Evolutionary conservation across 2,113 vertebrate species (phyloP).

Genomic region (Nerophis lumbriciformis): DNA sequence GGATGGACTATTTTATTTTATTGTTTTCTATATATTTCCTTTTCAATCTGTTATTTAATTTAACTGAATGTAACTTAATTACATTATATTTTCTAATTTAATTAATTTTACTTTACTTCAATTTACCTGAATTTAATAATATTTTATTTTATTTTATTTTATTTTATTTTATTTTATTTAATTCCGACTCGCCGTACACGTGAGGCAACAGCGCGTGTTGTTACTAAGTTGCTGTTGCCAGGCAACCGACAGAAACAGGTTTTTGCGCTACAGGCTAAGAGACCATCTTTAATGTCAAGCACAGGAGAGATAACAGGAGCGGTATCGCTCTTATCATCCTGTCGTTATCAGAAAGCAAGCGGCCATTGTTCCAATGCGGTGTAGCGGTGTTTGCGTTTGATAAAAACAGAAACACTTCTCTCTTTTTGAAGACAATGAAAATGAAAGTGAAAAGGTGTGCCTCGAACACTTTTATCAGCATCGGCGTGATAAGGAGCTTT

Average conservation of each 20-base stretch:
- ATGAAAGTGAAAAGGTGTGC: conserved; percentile 1
- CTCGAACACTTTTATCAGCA: conserved; percentile 3
- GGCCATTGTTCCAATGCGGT: not conserved
- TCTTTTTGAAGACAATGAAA: not conserved
- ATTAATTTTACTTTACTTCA: not conserved
- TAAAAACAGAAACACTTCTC: not conserved
- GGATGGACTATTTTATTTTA: too few relatives aligned
- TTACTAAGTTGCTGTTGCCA: not conserved
- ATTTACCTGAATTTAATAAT: not conserved
- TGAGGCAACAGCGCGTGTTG: not conserved
- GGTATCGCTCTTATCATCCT: not conserved
- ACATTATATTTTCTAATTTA: too few relatives aligned
- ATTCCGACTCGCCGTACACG: not conserved
- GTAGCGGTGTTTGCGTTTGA: not conserved
- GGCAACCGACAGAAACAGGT: not conserved
- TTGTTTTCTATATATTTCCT: too few relatives aligned
- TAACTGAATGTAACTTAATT: too few relatives aligned
- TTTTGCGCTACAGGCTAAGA: not conserved
- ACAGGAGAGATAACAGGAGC: not conserved
- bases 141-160: not conserved
- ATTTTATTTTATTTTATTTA: not conserved
- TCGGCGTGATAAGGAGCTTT: conserved; percentile 14
- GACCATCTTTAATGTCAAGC: not conserved
- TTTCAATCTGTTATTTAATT: too few relatives aligned
- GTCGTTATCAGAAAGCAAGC: not conserved